These are phyloP conservation scores for Zaprionus tsacasi DNA, from an alignment of 1,140 invertebrate species.

Conservation along the genomic window DNA sequence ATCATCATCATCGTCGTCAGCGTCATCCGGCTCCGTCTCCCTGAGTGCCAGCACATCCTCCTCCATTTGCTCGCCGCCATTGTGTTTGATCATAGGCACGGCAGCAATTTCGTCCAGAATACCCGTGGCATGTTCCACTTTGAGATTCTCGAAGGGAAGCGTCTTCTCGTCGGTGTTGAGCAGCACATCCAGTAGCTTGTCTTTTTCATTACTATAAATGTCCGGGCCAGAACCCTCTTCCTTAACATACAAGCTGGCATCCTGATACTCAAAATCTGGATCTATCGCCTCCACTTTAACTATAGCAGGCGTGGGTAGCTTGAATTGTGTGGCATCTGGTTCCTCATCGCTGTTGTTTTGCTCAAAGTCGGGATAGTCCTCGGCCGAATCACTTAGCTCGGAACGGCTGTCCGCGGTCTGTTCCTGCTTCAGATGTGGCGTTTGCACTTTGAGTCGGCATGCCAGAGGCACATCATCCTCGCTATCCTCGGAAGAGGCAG, in stretches of 20 bases:
- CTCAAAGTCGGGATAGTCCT: slow-evolving; percentile 75
- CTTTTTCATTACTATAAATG: slow-evolving; percentile 76
- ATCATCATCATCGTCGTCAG: slow-evolving; percentile 15
- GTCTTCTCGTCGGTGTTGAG: slow-evolving; percentile 62
- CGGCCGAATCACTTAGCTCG: slow-evolving; percentile 64
- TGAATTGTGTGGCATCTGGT: slow-evolving; percentile 44
- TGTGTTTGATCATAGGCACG: slow-evolving; percentile 60
- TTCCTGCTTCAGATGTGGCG: slow-evolving; percentile 63
- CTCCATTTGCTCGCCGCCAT: slow-evolving; percentile 45
- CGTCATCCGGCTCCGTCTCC: slow-evolving; percentile 23
- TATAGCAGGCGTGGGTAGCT: slow-evolving; percentile 61
- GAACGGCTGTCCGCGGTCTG: slow-evolving; percentile 29
- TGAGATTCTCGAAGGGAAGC: slow-evolving; percentile 65
- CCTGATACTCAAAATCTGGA: slow-evolving; percentile 70
- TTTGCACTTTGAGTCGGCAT: slow-evolving; percentile 51
- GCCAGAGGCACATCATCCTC: slow-evolving; percentile 71
- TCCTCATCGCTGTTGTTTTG: slow-evolving; percentile 67
- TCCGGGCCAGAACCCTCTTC: slow-evolving; percentile 53
- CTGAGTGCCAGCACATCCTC: slow-evolving; percentile 71
- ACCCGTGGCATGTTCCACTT: slow-evolving; percentile 65
- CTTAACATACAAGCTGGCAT: slow-evolving; percentile 69
- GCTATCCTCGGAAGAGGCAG: slow-evolving; percentile 44
- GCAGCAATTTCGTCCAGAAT: slow-evolving; percentile 75
- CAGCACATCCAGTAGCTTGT: slow-evolving; percentile 68
- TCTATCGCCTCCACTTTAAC: slow-evolving; percentile 68